Evolutionary conservation across 2,113 vertebrate species (phyloP).

Genomic region (Proterorhinus semilunaris): DNA sequence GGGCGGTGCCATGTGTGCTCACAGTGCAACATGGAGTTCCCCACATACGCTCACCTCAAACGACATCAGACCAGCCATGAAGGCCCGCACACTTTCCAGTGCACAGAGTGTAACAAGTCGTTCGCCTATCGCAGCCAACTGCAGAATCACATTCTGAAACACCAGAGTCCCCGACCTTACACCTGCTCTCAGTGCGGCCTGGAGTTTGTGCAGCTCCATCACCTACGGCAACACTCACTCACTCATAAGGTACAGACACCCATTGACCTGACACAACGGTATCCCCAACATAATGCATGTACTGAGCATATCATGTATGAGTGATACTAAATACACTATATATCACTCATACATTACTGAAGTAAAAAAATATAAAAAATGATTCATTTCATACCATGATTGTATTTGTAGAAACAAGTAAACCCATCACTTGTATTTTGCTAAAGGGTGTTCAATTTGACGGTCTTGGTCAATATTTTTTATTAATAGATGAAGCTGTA

Average conservation of each 20-base stretch:
- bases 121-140: slow-evolving; percentile 98
- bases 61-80: slow-evolving; percentile 94
- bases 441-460: too few relatives aligned
- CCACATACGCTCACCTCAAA: slow-evolving; percentile 95
- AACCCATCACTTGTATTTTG: too few relatives aligned
- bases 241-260: slow-evolving; percentile 83
- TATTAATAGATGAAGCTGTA: too few relatives aligned
- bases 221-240: slow-evolving; percentile 95
- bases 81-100: slow-evolving; percentile 94
- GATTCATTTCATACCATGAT: too few relatives aligned
- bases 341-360: too few relatives aligned
- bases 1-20: slow-evolving; percentile 93
- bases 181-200: slow-evolving; percentile 96
- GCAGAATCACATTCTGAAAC: slow-evolving; percentile 96
- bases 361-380: too few relatives aligned
- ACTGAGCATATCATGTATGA: too few relatives aligned
- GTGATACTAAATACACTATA: too few relatives aligned
- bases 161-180: slow-evolving; percentile 93
- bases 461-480: too few relatives aligned
- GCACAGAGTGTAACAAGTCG: slow-evolving; percentile 93
- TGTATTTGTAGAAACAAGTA: too few relatives aligned
- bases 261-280: not conserved
- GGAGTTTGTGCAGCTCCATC: slow-evolving; percentile 97
- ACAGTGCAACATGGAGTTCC: slow-evolving; percentile 96
- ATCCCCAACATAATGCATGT: not conserved